These are phyloP conservation scores for Noctua pronuba DNA, from an alignment of 2,888 invertebrate species.

Conservation along the genomic window DNA sequence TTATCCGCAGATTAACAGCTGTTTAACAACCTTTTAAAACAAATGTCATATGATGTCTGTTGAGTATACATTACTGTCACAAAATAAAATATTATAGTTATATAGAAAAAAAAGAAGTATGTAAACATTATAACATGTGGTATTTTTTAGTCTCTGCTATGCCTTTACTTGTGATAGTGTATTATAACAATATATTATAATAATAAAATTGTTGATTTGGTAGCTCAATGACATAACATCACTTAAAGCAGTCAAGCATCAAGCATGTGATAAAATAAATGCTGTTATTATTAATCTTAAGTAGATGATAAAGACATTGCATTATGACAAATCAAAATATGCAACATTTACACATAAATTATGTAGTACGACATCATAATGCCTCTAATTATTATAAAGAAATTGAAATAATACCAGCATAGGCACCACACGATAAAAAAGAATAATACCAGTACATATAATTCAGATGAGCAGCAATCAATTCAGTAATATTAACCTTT, in stretches of 20 bases:
- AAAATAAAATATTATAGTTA: not conserved
- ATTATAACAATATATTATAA: not conserved
- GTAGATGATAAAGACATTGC: slow-evolving; percentile 18
- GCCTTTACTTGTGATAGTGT: not conserved
- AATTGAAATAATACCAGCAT: not conserved
- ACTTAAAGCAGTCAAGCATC: not conserved
- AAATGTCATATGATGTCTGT: not conserved
- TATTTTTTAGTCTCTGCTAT: slow-evolving; percentile 2
- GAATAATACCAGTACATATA: not conserved
- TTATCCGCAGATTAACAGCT: slow-evolving; percentile 5
- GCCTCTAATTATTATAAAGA: not conserved
- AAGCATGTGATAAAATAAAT: slow-evolving; percentile 21
- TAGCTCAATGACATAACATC: slow-evolving; percentile 26
- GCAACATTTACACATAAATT: not conserved
- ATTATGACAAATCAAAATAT: not conserved
- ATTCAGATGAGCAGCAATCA: not conserved
- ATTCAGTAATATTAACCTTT: not conserved
- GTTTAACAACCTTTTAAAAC: slow-evolving; percentile 18
- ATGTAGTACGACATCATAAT: not conserved
- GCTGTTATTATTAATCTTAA: slow-evolving; percentile 5
- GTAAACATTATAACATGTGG: not conserved
- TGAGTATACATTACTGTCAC: not conserved
- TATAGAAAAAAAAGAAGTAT: not conserved
- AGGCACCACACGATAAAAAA: no score
- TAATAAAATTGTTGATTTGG: slow-evolving; percentile 18